These are phyloP conservation scores for Varanus salvator DNA, from an alignment of 2,113 vertebrate species.

Conservation along the genomic window DNA sequence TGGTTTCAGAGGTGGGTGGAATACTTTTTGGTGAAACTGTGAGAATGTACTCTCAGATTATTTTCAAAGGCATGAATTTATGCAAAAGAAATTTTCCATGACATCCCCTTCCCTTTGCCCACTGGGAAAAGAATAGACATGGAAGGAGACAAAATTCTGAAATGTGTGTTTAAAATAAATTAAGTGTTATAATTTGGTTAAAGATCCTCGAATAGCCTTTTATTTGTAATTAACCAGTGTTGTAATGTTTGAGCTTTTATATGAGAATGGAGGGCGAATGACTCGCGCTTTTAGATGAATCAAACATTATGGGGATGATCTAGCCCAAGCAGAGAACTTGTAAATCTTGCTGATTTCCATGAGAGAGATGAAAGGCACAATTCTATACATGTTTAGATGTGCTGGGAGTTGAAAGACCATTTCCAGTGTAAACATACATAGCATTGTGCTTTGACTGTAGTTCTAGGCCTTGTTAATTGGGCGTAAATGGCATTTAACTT, in stretches of 20 bases:
- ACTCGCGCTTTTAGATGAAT: constrained; percentile 1
- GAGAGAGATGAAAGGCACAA: background rate
- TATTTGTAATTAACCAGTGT: constrained; percentile 54
- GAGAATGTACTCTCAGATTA: constrained; percentile 33
- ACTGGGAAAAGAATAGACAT: constrained; percentile 36
- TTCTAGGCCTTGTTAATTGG: background rate
- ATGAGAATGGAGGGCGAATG: constrained; percentile 38
- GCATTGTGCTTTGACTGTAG: background rate
- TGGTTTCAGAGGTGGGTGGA: constrained; percentile 25
- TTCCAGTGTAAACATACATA: too few relatives aligned
- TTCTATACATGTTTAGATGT: background rate
- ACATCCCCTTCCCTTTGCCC: background rate
- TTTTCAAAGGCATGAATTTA: constrained; percentile 25
- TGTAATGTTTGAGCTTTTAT: constrained; percentile 47
- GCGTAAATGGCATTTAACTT: background rate
- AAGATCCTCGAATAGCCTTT: constrained; percentile 19
- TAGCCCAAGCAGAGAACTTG: background rate
- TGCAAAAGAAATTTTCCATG: constrained; percentile 27
- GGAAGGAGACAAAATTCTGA: constrained; percentile 43
- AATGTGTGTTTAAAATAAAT: constrained; percentile 39
- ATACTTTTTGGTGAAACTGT: background rate
- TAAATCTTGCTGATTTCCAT: background rate
- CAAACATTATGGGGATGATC: background rate
- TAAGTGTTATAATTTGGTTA: constrained; percentile 46
- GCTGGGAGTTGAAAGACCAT: too few relatives aligned